These are phyloP conservation scores for Sinocyclocheilus rhinocerous DNA, from an alignment of 2,113 vertebrate genomes.

Conservation along the genomic window DNA sequence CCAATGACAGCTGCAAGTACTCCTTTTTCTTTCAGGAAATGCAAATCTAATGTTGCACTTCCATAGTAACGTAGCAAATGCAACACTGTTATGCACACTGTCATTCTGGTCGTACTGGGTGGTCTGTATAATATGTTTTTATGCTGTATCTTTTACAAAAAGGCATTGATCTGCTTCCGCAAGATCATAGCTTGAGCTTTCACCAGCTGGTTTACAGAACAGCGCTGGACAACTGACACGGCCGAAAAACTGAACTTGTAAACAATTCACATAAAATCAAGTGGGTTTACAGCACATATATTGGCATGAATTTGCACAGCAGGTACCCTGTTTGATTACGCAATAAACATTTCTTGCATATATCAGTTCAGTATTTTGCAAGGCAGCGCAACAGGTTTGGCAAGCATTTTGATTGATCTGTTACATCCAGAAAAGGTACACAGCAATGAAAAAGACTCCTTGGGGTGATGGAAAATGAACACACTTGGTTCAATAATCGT, in stretches of 20 bases:
- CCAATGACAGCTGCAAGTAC: neutral
- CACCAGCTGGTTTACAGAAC: neutral
- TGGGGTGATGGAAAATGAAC: neutral
- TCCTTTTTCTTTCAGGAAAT: neutral
- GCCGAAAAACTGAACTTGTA: conserved; percentile 11
- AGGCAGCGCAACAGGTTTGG: neutral
- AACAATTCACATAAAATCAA: conserved; percentile 22
- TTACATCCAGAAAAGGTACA: neutral
- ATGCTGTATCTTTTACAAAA: neutral
- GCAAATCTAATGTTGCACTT: neutral
- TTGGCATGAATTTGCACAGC: neutral
- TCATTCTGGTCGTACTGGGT: neutral
- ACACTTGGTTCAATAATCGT: neutral
- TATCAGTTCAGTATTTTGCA: neutral
- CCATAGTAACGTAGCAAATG: neutral
- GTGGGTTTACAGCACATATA: neutral
- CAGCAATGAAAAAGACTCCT: neutral
- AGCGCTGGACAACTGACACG: neutral
- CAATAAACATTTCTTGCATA: neutral
- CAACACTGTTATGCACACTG: neutral
- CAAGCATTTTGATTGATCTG: neutral
- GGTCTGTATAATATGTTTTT: neutral
- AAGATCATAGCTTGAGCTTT: conserved; percentile 2
- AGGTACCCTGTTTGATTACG: neutral
- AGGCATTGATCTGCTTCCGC: neutral